These are phyloP conservation scores for Todiramphus chloris DNA, from an alignment of 2,113 vertebrate genomes.

Conservation along the genomic window DNA sequence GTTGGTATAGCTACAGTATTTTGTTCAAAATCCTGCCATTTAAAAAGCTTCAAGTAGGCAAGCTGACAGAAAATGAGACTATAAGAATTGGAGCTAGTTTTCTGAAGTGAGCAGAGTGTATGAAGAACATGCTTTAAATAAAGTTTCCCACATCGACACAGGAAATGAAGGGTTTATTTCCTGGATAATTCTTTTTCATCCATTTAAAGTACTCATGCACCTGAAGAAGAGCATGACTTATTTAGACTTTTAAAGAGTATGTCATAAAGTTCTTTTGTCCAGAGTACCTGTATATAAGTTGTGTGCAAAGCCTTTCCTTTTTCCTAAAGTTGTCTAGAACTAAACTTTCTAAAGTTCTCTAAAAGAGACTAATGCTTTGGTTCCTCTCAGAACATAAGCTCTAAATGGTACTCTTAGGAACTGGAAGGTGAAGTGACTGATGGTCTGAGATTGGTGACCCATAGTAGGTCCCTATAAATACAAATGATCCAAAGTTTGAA, in stretches of 20 bases:
- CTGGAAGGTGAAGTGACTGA: not conserved
- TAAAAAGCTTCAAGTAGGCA: not conserved
- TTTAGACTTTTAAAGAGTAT: not conserved
- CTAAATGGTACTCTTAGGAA: not conserved
- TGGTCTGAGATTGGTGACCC: not conserved
- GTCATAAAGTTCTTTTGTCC: not conserved
- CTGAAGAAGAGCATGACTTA: conserved; percentile 11
- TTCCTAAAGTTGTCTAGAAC: not conserved
- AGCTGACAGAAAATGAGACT: not conserved
- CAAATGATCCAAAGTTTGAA: not conserved
- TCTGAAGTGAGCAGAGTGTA: not conserved
- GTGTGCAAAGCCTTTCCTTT: not conserved
- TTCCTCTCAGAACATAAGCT: not conserved
- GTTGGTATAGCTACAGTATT: not conserved
- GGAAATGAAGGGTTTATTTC: not conserved
- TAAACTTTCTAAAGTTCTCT: not conserved
- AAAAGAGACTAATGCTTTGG: not conserved
- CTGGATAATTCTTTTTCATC: not conserved
- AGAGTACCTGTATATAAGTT: not conserved
- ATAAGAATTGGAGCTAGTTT: not conserved
- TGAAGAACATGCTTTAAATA: not conserved
- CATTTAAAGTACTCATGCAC: not conserved
- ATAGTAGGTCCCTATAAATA: not conserved
- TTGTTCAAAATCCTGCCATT: not conserved
- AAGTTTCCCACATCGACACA: not conserved